Evolutionary conservation across 2,113 vertebrate genomes (phyloP).

Genomic region (Phyllopteryx taeniolatus): DNA sequence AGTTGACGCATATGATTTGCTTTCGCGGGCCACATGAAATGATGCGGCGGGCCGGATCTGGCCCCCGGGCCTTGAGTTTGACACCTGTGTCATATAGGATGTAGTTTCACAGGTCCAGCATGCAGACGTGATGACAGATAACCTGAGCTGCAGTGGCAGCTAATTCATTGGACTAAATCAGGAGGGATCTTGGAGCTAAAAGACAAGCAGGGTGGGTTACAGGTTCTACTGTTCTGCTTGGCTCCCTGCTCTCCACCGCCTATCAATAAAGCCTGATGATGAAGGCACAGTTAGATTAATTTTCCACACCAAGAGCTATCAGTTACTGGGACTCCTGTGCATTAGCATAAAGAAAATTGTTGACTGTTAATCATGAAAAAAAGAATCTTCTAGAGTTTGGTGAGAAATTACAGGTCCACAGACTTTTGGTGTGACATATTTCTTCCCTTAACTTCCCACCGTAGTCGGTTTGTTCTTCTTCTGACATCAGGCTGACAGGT

Average conservation of each 20-base stretch:
- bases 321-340: conserved; percentile 18
- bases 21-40: too few species aligned
- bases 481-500: conserved; percentile 33
- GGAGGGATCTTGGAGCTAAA: conserved; percentile 20
- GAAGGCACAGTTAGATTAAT: conserved; percentile 36
- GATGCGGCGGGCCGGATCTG: too few species aligned
- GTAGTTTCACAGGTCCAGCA: conserved; percentile 5
- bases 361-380: conserved; percentile 15
- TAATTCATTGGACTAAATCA: conserved; percentile 59
- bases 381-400: not conserved
- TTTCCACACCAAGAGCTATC: conserved; percentile 32
- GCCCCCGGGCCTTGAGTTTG: too few species aligned
- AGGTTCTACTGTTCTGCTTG: conserved; percentile 10
- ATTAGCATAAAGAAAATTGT: conserved; percentile 15
- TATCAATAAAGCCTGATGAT: conserved; percentile 43
- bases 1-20: too few species aligned
- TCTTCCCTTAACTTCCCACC: not conserved
- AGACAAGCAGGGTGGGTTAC: conserved; percentile 23
- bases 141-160: conserved; percentile 39
- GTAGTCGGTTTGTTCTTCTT: conserved; percentile 32
- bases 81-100: not conserved
- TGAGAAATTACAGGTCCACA: conserved; percentile 20
- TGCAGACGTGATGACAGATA: conserved; percentile 29
- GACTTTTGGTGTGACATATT: not conserved
- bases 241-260: conserved; percentile 7